Conservation (phyloP, 37 sponge, comb jelly and placozoan species). For the Hexactinellida sp. region DNA sequence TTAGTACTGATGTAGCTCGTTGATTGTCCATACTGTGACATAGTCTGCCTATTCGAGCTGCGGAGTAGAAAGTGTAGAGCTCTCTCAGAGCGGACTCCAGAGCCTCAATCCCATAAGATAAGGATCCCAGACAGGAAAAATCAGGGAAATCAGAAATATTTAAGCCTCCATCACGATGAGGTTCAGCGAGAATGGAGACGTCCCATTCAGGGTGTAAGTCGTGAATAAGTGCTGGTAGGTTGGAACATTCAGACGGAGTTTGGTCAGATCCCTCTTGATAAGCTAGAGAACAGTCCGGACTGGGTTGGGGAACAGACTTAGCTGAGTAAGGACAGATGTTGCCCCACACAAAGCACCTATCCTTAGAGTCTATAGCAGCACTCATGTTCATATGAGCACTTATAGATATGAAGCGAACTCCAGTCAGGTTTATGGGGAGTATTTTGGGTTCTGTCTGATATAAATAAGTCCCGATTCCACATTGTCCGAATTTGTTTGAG, state of each 20-base stretch:
- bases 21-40: not conserved
- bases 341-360: constrained; percentile 7
- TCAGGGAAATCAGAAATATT: constrained; percentile 9
- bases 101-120: not conserved
- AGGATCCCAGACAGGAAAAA: not conserved
- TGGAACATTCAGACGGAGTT: not conserved
- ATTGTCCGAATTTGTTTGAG: not conserved
- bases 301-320: not conserved
- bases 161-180: not conserved
- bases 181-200: not conserved
- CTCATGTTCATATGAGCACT: not conserved
- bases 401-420: not conserved
- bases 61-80: not conserved
- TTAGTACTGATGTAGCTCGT: not conserved
- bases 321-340: not conserved
- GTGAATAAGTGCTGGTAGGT: not conserved
- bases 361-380: not conserved
- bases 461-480: not conserved
- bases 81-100: not conserved
- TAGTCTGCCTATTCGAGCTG: not conserved
- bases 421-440: not conserved
- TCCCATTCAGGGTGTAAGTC: not conserved
- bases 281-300: not conserved
- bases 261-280: too few relatives aligned
- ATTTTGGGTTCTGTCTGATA: not conserved